Evolutionary conservation across 2,797 vertebrate genomes (phyloP).

Genomic region (Tiaroga cobitis): DNA sequence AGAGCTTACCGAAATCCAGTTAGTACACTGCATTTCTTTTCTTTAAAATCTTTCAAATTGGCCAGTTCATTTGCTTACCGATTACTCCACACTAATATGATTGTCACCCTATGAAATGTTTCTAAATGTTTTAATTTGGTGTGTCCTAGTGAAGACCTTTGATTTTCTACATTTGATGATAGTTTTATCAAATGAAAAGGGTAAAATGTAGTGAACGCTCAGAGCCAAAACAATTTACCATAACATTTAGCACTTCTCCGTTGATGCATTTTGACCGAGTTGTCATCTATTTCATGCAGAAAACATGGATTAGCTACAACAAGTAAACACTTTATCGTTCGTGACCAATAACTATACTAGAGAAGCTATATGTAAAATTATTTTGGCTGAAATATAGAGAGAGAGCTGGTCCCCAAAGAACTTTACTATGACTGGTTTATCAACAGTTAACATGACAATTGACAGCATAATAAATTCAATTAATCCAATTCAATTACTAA

Average conservation of each 20-base stretch:
- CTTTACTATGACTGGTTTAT: not conserved
- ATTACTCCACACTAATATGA: constrained; percentile 67
- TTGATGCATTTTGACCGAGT: not conserved
- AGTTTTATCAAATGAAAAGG: not conserved
- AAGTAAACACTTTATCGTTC: not conserved
- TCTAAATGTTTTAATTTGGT: too few species aligned
- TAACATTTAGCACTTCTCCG: too few species aligned
- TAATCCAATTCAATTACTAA: not conserved
- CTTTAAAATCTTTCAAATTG: constrained; percentile 79
- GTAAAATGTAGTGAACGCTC: not conserved
- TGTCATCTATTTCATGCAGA: not conserved
- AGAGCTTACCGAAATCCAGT: constrained; percentile 75
- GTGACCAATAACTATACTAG: not conserved
- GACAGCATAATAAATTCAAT: not conserved
- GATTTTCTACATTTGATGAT: not conserved
- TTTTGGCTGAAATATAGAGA: not conserved
- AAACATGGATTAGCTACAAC: too few species aligned
- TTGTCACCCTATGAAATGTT: too few species aligned
- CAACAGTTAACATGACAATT: not conserved
- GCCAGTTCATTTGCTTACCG: constrained; percentile 79
- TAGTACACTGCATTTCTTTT: constrained; percentile 70
- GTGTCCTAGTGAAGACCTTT: not conserved
- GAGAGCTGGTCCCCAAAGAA: not conserved
- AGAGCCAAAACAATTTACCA: not conserved
- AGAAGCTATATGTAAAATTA: not conserved